Evolutionary conservation across 2,888 invertebrate species (phyloP), one percentile per base, ranked within the genome.

Genomic region (Myopa tessellatipennis): DNA sequence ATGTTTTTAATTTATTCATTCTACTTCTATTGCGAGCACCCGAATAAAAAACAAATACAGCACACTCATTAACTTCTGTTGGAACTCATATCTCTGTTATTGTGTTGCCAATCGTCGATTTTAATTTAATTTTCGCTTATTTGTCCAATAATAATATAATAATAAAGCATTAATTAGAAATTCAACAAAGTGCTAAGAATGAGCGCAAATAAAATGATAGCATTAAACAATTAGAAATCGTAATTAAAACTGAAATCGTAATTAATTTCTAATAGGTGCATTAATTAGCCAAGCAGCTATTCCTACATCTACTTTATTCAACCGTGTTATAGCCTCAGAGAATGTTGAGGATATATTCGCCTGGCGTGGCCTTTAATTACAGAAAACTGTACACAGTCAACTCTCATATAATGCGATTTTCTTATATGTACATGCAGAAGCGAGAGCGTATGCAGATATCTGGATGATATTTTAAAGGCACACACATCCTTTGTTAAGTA

Each of bases 181-280:
- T 45, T 85, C 84, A 85, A 84, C 84, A 85, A 83, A 85, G 84
- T 85, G 84, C 85, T 85, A 86, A 85, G 85, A 85, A 85, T 85
- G 83, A 83, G 82, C 83, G 77, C 50, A 55, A 60, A 67, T 63
- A 45, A 45, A 45, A 45, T 45, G 10, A 10, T 10, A 45, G 3
- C 45, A 10, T 45, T 45, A 45, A 45, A 45, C 45, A 45, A 45
- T 45, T 10, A 10, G 45, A 73, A 61, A 45, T 45, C 45, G 8
- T 45, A 45, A 26, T 26, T 26, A 26, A 26, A 26, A 26, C 2
- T 26, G 45, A 73, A 61, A 45, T 45, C 45, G 8, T 45, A 45
- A 73, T 73, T 63, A 50, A 63, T 61, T 73, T 73, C 45, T 61
- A 73, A 73, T 3, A 45, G 10, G 45, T 26, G 26, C 40, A 72